Evolutionary conservation across 2,888 invertebrate genomes (phyloP).

Genomic region (Marronus borbonicus): DNA sequence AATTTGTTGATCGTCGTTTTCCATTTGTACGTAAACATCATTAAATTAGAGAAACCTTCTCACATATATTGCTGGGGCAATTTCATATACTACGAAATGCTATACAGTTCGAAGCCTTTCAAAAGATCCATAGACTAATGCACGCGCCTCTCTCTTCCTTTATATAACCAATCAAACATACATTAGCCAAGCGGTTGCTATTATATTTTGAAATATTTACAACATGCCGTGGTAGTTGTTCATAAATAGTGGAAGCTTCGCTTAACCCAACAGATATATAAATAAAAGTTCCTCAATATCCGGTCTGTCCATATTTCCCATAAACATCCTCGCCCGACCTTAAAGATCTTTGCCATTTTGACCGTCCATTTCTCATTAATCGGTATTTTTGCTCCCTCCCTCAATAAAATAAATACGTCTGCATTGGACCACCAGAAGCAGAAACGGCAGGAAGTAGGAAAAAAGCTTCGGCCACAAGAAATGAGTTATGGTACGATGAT

Average conservation of each 20-base stretch:
- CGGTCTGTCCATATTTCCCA: slow-evolving; percentile 31
- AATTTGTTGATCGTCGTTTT: no score
- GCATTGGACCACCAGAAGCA: slow-evolving; percentile 31
- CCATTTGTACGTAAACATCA: no score
- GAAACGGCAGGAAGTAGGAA: slow-evolving; percentile 27
- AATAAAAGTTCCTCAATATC: slow-evolving; percentile 39
- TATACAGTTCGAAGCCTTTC: no score
- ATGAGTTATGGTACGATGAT: slow-evolving; percentile 42
- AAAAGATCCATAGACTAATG: not conserved
- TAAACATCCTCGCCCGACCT: slow-evolving; percentile 37
- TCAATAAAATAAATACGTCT: slow-evolving; percentile 45
- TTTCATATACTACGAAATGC: no score
- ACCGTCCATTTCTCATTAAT: slow-evolving; percentile 45
- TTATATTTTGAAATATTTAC: slow-evolving; percentile 40
- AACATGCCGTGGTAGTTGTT: slow-evolving; percentile 14
- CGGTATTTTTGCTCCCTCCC: slow-evolving; percentile 43
- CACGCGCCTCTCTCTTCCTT: not conserved
- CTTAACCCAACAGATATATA: slow-evolving; percentile 31
- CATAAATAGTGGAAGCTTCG: slow-evolving; percentile 7
- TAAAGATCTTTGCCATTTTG: slow-evolving; percentile 39
- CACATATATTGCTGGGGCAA: no score
- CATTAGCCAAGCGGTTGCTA: slow-evolving; percentile 27
- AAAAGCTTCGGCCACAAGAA: slow-evolving; percentile 37
- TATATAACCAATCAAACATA: slow-evolving; percentile 23
- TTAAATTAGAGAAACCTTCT: no score